Evolutionary conservation across 1,140 invertebrate species (phyloP).

Genomic region (Saxidomus purpurata): DNA sequence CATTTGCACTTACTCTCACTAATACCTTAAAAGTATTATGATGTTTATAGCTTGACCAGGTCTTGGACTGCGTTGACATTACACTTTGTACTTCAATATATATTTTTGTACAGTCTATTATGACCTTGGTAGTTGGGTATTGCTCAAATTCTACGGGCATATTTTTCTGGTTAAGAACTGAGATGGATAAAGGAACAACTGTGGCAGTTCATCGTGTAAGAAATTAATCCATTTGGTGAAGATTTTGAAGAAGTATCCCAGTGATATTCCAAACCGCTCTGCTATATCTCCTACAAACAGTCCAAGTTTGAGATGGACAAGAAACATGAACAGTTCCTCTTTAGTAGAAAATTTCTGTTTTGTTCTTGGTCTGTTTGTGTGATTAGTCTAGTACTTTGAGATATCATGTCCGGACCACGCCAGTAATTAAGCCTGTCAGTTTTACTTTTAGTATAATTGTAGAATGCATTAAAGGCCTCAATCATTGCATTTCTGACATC

Average conservation of each 20-base stretch:
- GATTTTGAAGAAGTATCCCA: constrained; percentile 43
- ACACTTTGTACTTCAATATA: constrained; percentile 51
- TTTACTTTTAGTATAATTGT: constrained; percentile 31
- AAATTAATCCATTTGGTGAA: constrained; percentile 65
- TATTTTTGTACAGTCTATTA: constrained; percentile 70
- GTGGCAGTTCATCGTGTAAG: constrained; percentile 27
- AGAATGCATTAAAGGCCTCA: constrained; percentile 19
- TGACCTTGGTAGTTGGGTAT: constrained; percentile 56
- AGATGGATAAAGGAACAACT: constrained; percentile 37
- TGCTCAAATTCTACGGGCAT: constrained; percentile 49
- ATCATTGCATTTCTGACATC: neutral
- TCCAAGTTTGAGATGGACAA: constrained; percentile 53
- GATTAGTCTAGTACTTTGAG: neutral
- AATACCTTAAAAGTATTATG: constrained; percentile 85
- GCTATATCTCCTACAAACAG: constrained; percentile 55
- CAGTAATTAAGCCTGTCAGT: constrained; percentile 41
- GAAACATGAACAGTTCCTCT: constrained; percentile 58
- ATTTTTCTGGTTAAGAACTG: constrained; percentile 3
- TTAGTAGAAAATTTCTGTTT: constrained; percentile 13
- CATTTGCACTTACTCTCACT: constrained; percentile 83
- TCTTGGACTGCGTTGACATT: constrained; percentile 41
- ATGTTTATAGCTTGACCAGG: constrained; percentile 83
- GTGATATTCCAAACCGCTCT: constrained; percentile 47
- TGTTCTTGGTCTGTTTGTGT: constrained; percentile 17
- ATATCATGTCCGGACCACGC: neutral